phyloP scores from a whole-genome alignment of 2,888 invertebrate genomes.

The Ecdyonurus torrentis region DNA sequence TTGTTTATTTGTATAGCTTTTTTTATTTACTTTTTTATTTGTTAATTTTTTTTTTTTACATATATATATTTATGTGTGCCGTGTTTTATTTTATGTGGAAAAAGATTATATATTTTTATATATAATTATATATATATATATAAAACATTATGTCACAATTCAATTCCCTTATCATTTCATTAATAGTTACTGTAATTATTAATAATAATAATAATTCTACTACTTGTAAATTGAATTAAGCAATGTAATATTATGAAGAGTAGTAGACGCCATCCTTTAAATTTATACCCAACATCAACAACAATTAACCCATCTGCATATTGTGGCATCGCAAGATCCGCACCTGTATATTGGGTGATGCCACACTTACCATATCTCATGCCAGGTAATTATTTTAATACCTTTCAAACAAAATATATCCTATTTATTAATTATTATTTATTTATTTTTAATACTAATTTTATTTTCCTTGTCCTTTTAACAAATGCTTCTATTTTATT shows the following conservation, averaged over 20 bases:
- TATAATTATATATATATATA: background rate
- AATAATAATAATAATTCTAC: background rate
- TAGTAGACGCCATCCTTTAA: constrained; percentile 1
- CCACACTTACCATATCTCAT: background rate
- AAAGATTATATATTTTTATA: background rate
- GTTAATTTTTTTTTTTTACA: too few species aligned
- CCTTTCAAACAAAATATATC: background rate
- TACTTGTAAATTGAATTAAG: background rate
- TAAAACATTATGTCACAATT: too few species aligned
- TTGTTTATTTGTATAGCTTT: background rate
- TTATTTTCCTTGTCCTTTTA: background rate
- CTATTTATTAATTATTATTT: background rate
- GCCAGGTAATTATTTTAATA: constrained; percentile 2
- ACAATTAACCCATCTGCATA: constrained; percentile 1
- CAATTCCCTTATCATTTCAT: background rate
- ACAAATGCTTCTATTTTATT: too few species aligned
- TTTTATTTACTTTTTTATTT: too few species aligned
- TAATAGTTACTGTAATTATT: background rate
- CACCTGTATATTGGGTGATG: background rate
- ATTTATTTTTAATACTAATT: background rate
- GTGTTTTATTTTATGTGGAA: background rate
- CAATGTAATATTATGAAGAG: constrained; percentile 1
- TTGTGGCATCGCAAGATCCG: background rate
- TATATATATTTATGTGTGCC: background rate
- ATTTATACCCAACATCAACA: background rate